These are phyloP conservation scores for Coelinius sp. DNA, from an alignment of 2,888 invertebrate species.

Conservation along the genomic window DNA sequence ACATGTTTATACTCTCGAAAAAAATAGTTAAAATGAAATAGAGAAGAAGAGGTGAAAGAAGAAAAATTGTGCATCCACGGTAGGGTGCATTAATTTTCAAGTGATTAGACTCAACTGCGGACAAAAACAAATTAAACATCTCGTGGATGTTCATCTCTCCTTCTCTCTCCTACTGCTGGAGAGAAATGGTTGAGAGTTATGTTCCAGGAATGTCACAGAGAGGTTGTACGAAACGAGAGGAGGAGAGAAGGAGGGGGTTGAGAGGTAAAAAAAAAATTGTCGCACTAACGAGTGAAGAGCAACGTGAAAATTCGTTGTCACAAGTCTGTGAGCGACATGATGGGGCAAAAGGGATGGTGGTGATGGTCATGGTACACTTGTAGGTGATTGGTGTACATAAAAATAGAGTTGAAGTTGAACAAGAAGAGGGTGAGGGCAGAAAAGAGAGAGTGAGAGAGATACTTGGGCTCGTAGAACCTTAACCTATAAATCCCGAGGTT, in stretches of 20 bases:
- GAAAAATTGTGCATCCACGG: not conserved
- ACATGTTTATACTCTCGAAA: not conserved
- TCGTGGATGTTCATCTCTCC: too few species aligned
- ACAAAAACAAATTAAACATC: constrained; percentile 40
- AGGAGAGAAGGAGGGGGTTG: not conserved
- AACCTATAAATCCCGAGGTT: constrained; percentile 53
- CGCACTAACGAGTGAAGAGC: constrained; percentile 32
- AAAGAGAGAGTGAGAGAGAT: not conserved
- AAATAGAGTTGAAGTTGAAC: not conserved
- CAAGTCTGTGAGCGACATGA: constrained; percentile 21
- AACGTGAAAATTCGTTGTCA: constrained; percentile 40
- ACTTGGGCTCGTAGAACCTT: constrained; percentile 31
- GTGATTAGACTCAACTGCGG: constrained; percentile 39
- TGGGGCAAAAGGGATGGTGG: constrained; percentile 12
- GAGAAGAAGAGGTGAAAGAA: not conserved
- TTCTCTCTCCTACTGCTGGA: not conserved
- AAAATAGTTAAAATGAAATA: constrained; percentile 4
- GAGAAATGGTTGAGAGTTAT: constrained; percentile 31
- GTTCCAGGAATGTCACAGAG: constrained; percentile 35
- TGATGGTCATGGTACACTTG: constrained; percentile 15
- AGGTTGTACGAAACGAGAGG: not conserved
- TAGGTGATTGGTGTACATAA: constrained; percentile 22
- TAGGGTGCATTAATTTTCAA: constrained; percentile 36
- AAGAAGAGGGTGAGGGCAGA: not conserved
- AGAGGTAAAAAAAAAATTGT: constrained; percentile 30